Evolutionary conservation across 2,888 invertebrate species (phyloP), one percentile per base, ranked within the genome.

Genomic region (Polydrusus tereticollis): DNA sequence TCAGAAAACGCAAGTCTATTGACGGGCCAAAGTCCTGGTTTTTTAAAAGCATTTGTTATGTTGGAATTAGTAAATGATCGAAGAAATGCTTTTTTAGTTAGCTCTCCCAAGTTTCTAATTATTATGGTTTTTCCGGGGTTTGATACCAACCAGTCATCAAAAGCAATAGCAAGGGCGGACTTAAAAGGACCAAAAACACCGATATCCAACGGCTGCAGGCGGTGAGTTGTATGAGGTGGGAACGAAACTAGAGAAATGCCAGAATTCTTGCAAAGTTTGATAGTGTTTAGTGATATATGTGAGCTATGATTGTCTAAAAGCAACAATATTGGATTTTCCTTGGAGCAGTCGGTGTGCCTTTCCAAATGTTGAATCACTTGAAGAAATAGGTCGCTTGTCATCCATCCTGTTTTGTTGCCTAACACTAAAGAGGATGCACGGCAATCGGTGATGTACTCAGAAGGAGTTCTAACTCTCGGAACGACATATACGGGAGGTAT

Each of bases 171-270:
- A 38, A 36, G 16, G 26, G 59, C 58, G 1, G 60, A 10, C 38
- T 73, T 73, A 55, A 69, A 73, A 20, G 69, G 58, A 10, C 50
- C 58, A 63, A 57, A 74, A 7, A 69, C 62, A 14, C 64, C 66
- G 12, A 72, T 57, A n/a, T 72, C 60, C 33, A 69, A 21, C 6
- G 59, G 41, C 21, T 59, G 59, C 12, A 59, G 1, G 18, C 59
- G 59, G n/a, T 59, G 59, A 2, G 38, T 29, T 21, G 45, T 29
- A 20, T 64, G 60, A 3, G 43, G 57, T 10, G 67, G 55, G 33
- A 52, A 67, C 10, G 33, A 60, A 20, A 73, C 7, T 36, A 59
- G 18, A 12, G 59, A 59, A 8, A 36, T 59, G 6, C 59, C 59
- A 2, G 3, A 3, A 38, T 63, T 21, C 18, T 47, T 63, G 62